Conservation (phyloP, 2,888 invertebrate species). For the Baronia brevicornis region DNA sequence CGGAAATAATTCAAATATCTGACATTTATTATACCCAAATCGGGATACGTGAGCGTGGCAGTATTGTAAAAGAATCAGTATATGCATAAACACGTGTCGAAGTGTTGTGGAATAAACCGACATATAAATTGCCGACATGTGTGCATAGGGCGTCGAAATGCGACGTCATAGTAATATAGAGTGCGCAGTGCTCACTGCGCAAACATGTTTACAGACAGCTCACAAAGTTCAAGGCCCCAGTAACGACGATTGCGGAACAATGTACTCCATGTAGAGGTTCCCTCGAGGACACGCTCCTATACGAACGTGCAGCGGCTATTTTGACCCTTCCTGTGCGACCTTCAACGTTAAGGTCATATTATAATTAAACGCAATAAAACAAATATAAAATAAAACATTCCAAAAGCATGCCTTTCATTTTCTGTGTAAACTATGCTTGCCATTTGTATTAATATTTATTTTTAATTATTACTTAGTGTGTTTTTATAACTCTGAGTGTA, state of each 20-base stretch:
- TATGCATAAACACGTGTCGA: slow-evolving; percentile 33
- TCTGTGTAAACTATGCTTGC: slow-evolving; percentile 8
- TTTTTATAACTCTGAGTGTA: no score
- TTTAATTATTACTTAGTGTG: no score
- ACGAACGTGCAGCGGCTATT: slow-evolving; percentile 15
- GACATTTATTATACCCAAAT: no score
- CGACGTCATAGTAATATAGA: slow-evolving; percentile 53
- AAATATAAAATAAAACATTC: slow-evolving; percentile 1
- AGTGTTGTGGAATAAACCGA: slow-evolving; percentile 44
- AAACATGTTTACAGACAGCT: slow-evolving; percentile 68
- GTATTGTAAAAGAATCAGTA: no score
- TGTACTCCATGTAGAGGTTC: slow-evolving; percentile 42
- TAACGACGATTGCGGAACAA: slow-evolving; percentile 45
- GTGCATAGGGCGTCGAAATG: slow-evolving; percentile 32
- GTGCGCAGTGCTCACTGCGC: slow-evolving; percentile 59
- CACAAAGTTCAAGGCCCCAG: slow-evolving; percentile 67
- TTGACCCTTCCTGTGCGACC: slow-evolving; percentile 12
- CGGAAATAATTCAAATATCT: no score
- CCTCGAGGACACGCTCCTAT: slow-evolving; percentile 30
- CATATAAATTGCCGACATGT: slow-evolving; percentile 11
- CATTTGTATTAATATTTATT: no score
- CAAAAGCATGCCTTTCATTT: no score
- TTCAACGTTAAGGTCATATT: slow-evolving; percentile 9
- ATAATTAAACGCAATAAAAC: slow-evolving; percentile 2
- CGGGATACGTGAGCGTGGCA: no score